phyloP scores from a whole-genome alignment of 2,797 vertebrate species.

The Chrosomus eos region DNA sequence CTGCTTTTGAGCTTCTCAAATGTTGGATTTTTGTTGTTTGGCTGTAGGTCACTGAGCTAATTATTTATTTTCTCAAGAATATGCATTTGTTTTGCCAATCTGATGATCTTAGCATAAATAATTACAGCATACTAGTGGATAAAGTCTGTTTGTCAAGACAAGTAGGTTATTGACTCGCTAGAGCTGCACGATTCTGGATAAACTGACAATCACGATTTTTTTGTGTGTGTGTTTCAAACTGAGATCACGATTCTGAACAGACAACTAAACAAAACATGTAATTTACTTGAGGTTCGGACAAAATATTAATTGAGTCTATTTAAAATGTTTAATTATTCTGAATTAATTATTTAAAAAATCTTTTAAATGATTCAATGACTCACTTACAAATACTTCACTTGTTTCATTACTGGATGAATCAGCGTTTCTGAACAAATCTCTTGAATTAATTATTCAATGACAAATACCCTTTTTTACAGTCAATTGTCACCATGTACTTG shows the following conservation, averaged over 20 bases:
- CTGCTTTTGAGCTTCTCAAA: not conserved
- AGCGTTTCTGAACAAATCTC: no score
- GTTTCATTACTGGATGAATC: no score
- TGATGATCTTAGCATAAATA: not conserved
- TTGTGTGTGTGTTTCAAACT: no score
- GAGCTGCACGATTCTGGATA: not conserved
- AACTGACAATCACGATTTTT: not conserved
- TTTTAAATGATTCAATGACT: no score
- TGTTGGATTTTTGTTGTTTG: not conserved
- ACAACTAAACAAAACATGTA: not conserved
- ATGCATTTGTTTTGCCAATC: not conserved
- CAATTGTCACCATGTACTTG: not conserved
- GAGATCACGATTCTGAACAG: not conserved
- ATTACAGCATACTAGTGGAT: not conserved
- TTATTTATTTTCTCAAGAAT: not conserved
- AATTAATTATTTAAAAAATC: no score
- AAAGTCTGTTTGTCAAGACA: not conserved
- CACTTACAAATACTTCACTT: no score
- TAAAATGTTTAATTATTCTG: no score
- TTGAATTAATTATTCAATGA: no score
- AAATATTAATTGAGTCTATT: no score
- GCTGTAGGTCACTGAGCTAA: constrained; percentile 15
- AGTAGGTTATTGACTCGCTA: not conserved
- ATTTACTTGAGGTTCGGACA: not conserved
- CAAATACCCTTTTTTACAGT: not conserved